phyloP scores from a whole-genome alignment of 1,140 invertebrate genomes.

The Monomorium pharaonis region DNA sequence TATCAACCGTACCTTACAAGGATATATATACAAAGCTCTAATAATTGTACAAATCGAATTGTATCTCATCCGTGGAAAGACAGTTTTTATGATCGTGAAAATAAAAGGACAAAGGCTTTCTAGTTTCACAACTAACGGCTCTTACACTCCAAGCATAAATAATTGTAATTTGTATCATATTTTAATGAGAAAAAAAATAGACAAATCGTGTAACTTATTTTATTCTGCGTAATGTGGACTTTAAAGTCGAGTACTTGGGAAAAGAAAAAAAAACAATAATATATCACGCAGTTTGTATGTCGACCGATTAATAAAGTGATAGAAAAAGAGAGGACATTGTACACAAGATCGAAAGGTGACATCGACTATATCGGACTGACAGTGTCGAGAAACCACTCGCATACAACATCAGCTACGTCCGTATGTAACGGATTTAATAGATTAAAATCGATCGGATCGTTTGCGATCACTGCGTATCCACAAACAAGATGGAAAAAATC shows the following conservation, averaged over 20 bases:
- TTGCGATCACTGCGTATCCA: conserved; percentile 50
- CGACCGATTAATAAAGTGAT: conserved; percentile 58
- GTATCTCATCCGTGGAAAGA: conserved; percentile 48
- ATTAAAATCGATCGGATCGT: neutral
- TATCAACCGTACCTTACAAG: conserved; percentile 65
- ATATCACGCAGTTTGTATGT: conserved; percentile 70
- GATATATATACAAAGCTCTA: conserved; percentile 68
- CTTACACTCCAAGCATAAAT: conserved; percentile 80
- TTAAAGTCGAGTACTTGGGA: conserved; percentile 70
- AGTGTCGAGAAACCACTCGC: conserved; percentile 57
- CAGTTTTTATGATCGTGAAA: conserved; percentile 62
- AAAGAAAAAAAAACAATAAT: conserved; percentile 51
- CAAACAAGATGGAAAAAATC: conserved; percentile 5
- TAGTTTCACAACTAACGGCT: conserved; percentile 76
- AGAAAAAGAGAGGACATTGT: conserved; percentile 14
- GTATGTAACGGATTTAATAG: conserved; percentile 31
- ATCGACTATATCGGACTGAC: conserved; percentile 57
- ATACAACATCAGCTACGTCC: conserved; percentile 49
- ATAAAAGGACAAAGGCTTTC: conserved; percentile 73
- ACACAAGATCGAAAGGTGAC: conserved; percentile 25
- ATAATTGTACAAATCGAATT: conserved; percentile 77
- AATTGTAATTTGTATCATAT: conserved; percentile 81
- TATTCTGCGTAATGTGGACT: conserved; percentile 78
- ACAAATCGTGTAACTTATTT: conserved; percentile 81
- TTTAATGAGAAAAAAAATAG: conserved; percentile 77